Conservation (phyloP, 2,113 vertebrate genomes). For the Meleagris gallopavo region DNA sequence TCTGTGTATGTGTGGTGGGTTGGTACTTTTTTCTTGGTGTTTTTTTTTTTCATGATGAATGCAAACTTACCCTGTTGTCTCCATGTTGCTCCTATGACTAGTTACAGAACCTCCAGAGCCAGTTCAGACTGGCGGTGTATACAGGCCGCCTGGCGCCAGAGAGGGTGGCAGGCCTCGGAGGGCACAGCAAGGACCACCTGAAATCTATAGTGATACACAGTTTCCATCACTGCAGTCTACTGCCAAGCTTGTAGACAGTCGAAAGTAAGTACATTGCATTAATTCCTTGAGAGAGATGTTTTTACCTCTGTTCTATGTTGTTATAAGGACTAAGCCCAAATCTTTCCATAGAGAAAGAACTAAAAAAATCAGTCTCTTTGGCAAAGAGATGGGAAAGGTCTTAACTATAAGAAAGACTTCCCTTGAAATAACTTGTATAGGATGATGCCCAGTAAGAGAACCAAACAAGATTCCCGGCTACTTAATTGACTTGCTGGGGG, state of each 20-base stretch:
- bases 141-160: constrained; percentile 94
- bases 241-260: constrained; percentile 95
- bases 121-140: constrained; percentile 87
- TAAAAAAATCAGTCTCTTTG: background rate
- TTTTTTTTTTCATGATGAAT: background rate
- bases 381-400: background rate
- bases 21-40: background rate
- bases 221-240: constrained; percentile 94
- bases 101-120: constrained; percentile 87
- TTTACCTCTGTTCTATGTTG: background rate
- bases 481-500: background rate
- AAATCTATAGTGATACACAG: constrained; percentile 94
- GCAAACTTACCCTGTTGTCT: background rate
- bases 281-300: rapidly evolving
- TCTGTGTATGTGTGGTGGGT: background rate
- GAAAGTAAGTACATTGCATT: constrained; percentile 84
- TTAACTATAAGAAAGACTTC: background rate
- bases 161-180: constrained; percentile 80
- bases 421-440: background rate
- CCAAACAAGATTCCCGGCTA: background rate
- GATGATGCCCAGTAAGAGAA: background rate
- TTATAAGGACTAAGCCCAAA: background rate
- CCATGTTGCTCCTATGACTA: background rate
- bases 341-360: background rate
- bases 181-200: constrained; percentile 90